Percentiles rank a stretch among this genome's conserved stretches.
phyloP scores from a whole-genome alignment of 2,113 vertebrate species.

The Platichthys stellatus region DNA sequence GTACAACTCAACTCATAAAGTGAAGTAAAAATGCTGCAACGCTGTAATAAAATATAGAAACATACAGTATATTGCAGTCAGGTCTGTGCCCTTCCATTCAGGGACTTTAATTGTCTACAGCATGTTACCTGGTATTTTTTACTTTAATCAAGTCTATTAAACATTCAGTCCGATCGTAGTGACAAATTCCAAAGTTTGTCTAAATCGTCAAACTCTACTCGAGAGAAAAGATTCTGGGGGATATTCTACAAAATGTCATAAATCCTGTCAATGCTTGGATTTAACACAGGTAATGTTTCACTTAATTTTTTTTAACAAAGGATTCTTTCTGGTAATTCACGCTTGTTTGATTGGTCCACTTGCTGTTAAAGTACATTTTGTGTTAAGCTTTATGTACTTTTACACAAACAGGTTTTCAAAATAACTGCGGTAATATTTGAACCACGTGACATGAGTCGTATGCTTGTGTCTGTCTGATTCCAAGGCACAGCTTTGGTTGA shows the following conservation, averaged over 20 bases:
- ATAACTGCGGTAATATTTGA: neutral
- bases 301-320: neutral
- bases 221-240: neutral
- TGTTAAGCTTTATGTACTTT: neutral
- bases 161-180: neutral
- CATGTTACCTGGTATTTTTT: constrained; percentile 2
- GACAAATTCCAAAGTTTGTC: neutral
- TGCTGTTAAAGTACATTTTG: neutral
- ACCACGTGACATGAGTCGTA: neutral
- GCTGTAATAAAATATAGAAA: constrained; percentile 44
- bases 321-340: neutral
- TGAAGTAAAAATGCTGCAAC: constrained; percentile 8
- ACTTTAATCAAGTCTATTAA: neutral
- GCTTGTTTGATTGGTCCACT: neutral
- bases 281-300: neutral
- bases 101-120: constrained; percentile 4
- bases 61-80: constrained; percentile 23
- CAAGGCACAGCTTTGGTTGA: constrained; percentile 53
- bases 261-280: neutral
- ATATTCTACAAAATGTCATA: neutral
- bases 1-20: constrained; percentile 56
- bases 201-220: too few species aligned
- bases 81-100: neutral
- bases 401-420: neutral
- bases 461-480: constrained; percentile 19